Percentiles rank a stretch among this genome's conserved stretches.
These are phyloP conservation scores for Cassiopea andromeda DNA, from an alignment of 30 jellyfish, hydroid and myxozoan genomes.

Conservation along the genomic window DNA sequence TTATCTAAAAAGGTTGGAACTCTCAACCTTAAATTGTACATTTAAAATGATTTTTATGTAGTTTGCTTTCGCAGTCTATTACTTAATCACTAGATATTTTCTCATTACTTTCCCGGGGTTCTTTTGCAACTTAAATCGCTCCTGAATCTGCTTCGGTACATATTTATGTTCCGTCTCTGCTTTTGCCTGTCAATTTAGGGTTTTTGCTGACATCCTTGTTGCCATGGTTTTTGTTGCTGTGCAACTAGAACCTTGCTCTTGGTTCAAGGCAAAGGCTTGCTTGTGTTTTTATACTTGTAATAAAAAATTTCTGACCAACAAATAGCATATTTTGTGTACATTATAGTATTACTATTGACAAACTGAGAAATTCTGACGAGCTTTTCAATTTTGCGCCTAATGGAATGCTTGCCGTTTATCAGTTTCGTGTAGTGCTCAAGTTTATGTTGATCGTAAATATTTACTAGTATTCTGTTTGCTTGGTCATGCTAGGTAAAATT, in stretches of 20 bases:
- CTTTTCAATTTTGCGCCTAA: too few species aligned
- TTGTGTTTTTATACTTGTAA: too few species aligned
- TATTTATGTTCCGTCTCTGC: background rate
- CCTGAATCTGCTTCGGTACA: background rate
- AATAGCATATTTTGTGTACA: too few species aligned
- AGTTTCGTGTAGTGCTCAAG: background rate
- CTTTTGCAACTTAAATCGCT: background rate
- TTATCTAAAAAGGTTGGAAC: too few species aligned
- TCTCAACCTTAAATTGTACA: too few species aligned
- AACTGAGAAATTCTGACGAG: too few species aligned
- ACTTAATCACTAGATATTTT: background rate
- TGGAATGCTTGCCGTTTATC: too few species aligned
- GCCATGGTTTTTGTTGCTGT: background rate
- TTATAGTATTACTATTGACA: too few species aligned
- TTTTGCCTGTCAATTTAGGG: background rate
- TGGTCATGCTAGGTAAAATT: background rate
- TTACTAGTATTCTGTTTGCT: background rate
- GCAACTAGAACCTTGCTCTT: background rate
- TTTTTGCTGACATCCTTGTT: background rate
- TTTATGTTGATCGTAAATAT: slow-evolving; percentile 3
- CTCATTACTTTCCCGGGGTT: background rate
- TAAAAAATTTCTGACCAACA: too few species aligned
- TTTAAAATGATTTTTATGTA: too few species aligned
- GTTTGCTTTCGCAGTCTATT: too few species aligned
- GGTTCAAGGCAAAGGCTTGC: background rate